Base-by-base conservation (phyloP, 1,140 invertebrate genomes). In the Leptinotarsa defecta region DNA sequence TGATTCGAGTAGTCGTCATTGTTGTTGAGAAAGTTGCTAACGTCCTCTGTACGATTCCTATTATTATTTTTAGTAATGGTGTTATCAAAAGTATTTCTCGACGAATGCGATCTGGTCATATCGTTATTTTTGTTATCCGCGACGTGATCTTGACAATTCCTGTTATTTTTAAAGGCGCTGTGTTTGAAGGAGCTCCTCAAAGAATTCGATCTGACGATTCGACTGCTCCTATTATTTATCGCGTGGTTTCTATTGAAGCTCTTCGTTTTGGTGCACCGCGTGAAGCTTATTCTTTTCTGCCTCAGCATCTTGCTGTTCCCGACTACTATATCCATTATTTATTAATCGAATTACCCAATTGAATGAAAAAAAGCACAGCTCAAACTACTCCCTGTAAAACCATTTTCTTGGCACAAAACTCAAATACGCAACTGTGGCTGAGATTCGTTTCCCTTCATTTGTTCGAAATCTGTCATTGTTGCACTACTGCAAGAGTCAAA, bases 141-240 rank as follows among this genome's bases (percentile, higher is more conserved):
- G n/a, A 15, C 15, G 52, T 57, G 52, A 15, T 57, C 52, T 57
- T 57, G 52, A 57, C 15, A 57, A 57, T 15, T 57, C n/a, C 52
- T 57, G 52, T 57, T 57, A 57, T 57, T 57, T 57, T 57, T 57
- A 43, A 43, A 43, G 24, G 63, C 19, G 19, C 63, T 22, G 52
- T 71, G 70, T 62, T 62, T 71, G 52, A 62, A 71, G 15, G 70
- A 71, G 22, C 70, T 71, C 48, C 70, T 71, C 20, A 71, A 27
- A 4, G 70, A 71, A 24, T 62, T 62, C 19, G 57, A 62, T 19
- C 70, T 71, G 19, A 17, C 20, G 5, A 71, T 62, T 24, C 52
- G 49, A 22, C 57, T 71, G 61, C 63, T 71, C 57, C 57, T 61
- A 24, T 49, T 68, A n/a, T 68, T 34, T 43, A 68, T 48, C 15